Percentiles rank a stretch among this genome's conserved stretches.
These are phyloP conservation scores for Platyrinchus mystaceus DNA, from an alignment of 2,797 vertebrate genomes.

Conservation along the genomic window DNA sequence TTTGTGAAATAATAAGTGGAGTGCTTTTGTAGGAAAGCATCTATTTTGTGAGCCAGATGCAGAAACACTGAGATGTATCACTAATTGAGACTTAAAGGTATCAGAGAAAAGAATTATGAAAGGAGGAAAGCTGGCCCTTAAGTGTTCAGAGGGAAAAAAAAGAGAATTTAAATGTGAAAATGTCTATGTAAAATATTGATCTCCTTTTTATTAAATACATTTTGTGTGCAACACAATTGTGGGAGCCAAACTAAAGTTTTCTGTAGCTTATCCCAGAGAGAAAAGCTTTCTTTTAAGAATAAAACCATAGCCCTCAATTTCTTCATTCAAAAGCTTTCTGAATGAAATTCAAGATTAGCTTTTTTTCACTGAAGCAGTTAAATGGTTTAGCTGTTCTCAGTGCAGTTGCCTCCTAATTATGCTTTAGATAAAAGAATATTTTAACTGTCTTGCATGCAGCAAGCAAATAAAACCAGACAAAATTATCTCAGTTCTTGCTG, in stretches of 20 bases:
- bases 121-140: neutral
- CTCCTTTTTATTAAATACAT: constrained; percentile 8
- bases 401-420: constrained; percentile 23
- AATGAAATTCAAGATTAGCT: constrained; percentile 33
- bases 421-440: constrained; percentile 47
- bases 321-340: constrained; percentile 33
- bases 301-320: constrained; percentile 39
- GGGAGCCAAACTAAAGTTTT: constrained; percentile 23
- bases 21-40: neutral
- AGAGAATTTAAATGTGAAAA: constrained; percentile 6
- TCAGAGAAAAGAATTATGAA: neutral
- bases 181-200: constrained; percentile 23
- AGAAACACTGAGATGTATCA: neutral
- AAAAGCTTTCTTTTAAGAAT: constrained; percentile 15
- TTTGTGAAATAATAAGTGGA: neutral
- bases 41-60: constrained; percentile 18
- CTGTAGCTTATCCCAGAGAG: constrained; percentile 14
- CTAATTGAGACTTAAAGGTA: constrained; percentile 1
- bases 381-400: neutral
- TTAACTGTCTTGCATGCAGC: neutral
- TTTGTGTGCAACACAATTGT: neutral
- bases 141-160: neutral
- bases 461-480: constrained; percentile 38
- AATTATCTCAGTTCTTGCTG: constrained; percentile 45
- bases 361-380: constrained; percentile 4